Conservation (phyloP, 2,797 vertebrate genomes). For the Corythornis leucogaster region DNA sequence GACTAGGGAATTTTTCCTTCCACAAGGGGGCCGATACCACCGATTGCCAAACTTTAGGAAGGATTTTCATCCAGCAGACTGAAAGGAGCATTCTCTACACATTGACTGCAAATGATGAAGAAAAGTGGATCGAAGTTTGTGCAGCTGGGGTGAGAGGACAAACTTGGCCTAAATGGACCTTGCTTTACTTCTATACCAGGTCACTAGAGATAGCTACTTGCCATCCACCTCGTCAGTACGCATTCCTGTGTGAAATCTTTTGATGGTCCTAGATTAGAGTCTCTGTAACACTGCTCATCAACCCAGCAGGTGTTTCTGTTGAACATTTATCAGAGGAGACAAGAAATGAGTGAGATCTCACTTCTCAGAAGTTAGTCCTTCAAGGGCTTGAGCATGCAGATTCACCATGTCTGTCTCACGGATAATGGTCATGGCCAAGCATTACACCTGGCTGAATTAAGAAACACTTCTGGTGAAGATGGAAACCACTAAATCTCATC, state of each 20-base stretch:
- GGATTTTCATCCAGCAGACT: background rate
- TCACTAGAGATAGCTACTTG: background rate
- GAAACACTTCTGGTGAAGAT: background rate
- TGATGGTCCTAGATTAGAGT: background rate
- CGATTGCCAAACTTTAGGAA: background rate
- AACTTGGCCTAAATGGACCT: background rate
- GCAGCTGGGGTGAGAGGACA: background rate
- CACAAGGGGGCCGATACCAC: background rate
- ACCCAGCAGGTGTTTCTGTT: background rate
- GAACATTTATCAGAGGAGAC: background rate
- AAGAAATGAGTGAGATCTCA: background rate
- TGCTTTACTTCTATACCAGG: background rate
- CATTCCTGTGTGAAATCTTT: background rate
- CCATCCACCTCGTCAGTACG: background rate
- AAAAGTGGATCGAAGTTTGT: background rate
- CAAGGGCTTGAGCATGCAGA: too few relatives aligned
- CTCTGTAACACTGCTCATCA: background rate
- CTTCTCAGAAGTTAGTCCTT: background rate
- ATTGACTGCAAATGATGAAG: background rate
- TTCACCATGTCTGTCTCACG: accelerated
- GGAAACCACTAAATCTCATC: background rate
- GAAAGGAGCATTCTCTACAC: background rate
- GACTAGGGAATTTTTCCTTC: background rate
- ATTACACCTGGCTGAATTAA: background rate
- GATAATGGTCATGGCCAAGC: background rate